Evolutionary conservation across 53 echinoderm and acorn worm species (phyloP).

Genomic region (Astropecten irregularis): DNA sequence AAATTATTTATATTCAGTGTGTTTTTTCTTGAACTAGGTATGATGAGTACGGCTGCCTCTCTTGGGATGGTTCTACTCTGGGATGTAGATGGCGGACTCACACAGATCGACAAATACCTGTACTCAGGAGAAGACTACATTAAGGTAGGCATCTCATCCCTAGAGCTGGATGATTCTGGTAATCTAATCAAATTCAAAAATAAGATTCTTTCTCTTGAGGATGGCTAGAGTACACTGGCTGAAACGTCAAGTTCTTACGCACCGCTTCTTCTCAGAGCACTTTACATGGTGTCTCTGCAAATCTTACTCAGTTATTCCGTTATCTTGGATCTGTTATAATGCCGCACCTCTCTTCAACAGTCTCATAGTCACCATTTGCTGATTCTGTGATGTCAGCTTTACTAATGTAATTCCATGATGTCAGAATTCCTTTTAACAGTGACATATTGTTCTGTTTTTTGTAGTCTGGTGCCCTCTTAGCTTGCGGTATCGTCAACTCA

Average conservation of each 20-base stretch:
- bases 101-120: conserved; percentile 96
- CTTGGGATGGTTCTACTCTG: conserved; percentile 88
- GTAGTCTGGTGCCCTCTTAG: conserved; percentile 90
- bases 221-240: not conserved
- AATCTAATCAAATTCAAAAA: not conserved
- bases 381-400: no score
- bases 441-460: not conserved
- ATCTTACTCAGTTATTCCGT: no score
- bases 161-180: no score
- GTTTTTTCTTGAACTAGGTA: conserved; percentile 64
- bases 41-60: conserved; percentile 95
- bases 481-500: conserved; percentile 97
- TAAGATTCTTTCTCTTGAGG: not conserved
- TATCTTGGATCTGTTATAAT: no score
- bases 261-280: no score
- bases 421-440: no score
- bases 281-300: no score
- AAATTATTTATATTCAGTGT: no score
- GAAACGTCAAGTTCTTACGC: no score
- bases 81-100: conserved; percentile 96
- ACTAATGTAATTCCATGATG: no score
- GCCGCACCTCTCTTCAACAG: no score
- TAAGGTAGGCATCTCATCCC: conserved; percentile 62
- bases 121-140: conserved; percentile 98
- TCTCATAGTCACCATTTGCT: no score